Conservation (phyloP, 2,113 vertebrate genomes). For the Tenebrosternarchus preto region DNA sequence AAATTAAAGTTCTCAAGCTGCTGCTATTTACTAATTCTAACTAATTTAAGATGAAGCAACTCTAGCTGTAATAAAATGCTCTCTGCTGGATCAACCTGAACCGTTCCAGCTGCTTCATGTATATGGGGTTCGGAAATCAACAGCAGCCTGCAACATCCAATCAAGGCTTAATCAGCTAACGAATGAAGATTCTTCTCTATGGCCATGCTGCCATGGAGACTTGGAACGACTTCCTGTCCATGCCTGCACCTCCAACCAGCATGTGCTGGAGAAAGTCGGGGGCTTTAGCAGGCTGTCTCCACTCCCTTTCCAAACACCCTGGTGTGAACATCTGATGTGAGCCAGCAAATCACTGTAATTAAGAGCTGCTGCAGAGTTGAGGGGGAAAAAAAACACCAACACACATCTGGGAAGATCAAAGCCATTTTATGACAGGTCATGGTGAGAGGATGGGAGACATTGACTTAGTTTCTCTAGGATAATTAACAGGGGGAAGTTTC, state of each 20-base stretch:
- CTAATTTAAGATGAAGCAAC: background rate
- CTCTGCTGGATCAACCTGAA: background rate
- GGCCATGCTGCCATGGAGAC: background rate
- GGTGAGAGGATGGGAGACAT: background rate
- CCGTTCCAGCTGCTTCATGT: background rate
- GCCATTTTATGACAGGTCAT: slow-evolving; percentile 7
- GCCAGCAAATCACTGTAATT: slow-evolving; percentile 55
- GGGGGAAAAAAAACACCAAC: slow-evolving; percentile 30
- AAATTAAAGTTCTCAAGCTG: background rate
- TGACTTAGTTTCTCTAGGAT: background rate
- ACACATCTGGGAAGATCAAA: slow-evolving; percentile 48
- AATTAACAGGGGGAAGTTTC: too few relatives aligned
- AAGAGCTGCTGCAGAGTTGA: slow-evolving; percentile 32
- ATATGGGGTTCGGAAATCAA: background rate
- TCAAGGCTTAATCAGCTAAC: slow-evolving; percentile 35
- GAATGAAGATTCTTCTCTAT: slow-evolving; percentile 36
- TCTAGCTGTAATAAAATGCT: slow-evolving; percentile 15
- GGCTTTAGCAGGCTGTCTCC: background rate
- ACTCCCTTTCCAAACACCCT: background rate
- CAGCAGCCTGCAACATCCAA: background rate
- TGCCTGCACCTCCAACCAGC: slow-evolving; percentile 12
- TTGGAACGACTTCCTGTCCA: slow-evolving; percentile 25
- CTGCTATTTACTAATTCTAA: background rate
- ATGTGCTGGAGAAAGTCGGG: slow-evolving; percentile 2
- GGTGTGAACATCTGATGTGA: slow-evolving; percentile 25